phyloP scores from a whole-genome alignment of 2,888 invertebrate genomes.

The Luffia ferchaultella region DNA sequence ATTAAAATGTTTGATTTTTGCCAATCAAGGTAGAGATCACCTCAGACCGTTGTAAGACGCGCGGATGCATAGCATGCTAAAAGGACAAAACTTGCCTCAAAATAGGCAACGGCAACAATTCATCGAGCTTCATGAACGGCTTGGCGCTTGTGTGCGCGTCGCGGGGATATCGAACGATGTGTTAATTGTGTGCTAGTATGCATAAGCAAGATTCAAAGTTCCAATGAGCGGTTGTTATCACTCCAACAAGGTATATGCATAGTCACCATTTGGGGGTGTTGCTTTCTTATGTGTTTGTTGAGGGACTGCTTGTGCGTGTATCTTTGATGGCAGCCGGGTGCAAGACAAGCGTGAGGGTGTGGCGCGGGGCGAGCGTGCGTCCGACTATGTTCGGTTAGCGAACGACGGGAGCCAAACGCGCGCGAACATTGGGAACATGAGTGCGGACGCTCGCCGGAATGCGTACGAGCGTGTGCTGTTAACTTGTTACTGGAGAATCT shows the following conservation, averaged over 20 bases:
- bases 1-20: too few relatives aligned
- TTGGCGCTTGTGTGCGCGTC: neutral
- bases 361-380: neutral
- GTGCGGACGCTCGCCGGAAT: constrained; percentile 21
- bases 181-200: neutral
- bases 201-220: neutral
- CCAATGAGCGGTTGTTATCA: neutral
- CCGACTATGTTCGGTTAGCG: constrained; percentile 13
- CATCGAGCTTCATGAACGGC: too few relatives aligned
- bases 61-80: too few relatives aligned
- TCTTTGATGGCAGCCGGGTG: constrained; percentile 21
- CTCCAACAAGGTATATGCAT: neutral
- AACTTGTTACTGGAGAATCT: constrained; percentile 46
- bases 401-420: neutral
- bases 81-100: too few relatives aligned
- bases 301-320: constrained; percentile 40
- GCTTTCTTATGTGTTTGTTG: constrained; percentile 32
- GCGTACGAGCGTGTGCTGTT: constrained; percentile 31
- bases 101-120: too few relatives aligned
- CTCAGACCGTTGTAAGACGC: too few relatives aligned
- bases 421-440: constrained; percentile 13
- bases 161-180: neutral
- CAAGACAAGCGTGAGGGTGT: constrained; percentile 12
- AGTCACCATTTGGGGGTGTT: constrained; percentile 23
- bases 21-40: too few relatives aligned